These are phyloP conservation scores for Leistus spinibarbis DNA, from an alignment of 2,888 invertebrate genomes.

Conservation along the genomic window DNA sequence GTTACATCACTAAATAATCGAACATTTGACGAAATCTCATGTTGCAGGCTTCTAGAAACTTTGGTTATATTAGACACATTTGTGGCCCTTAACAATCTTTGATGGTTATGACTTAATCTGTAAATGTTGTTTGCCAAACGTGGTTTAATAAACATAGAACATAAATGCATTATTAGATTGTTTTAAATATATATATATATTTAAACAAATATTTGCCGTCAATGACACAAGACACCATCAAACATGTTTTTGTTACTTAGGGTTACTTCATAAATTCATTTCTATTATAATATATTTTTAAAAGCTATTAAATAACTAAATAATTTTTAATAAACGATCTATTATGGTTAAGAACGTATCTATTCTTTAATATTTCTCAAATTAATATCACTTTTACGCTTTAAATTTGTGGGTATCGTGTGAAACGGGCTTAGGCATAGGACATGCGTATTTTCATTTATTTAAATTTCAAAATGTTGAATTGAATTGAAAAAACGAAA, in stretches of 20 bases:
- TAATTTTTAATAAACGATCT: not conserved
- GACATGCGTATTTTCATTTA: not conserved
- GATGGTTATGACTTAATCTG: slow-evolving; percentile 21
- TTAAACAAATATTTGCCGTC: slow-evolving; percentile 1
- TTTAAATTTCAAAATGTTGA: not conserved
- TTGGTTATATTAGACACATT: slow-evolving; percentile 31
- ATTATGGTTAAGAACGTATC: not conserved
- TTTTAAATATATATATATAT: slow-evolving; percentile 1
- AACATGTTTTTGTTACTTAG: not conserved
- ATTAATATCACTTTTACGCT: not conserved
- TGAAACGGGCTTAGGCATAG: not conserved
- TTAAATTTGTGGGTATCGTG: not conserved
- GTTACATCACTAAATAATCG: not conserved
- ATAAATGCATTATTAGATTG: slow-evolving; percentile 32
- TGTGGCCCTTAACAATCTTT: slow-evolving; percentile 25
- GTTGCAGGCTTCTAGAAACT: slow-evolving; percentile 32
- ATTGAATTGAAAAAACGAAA: not conserved
- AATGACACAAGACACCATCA: slow-evolving; percentile 10
- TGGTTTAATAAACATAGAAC: slow-evolving; percentile 22
- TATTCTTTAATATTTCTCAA: not conserved
- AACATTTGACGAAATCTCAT: slow-evolving; percentile 7
- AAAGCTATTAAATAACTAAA: not conserved
- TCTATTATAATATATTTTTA: not conserved
- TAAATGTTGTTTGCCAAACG: slow-evolving; percentile 18
- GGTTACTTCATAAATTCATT: not conserved